Conservation (phyloP, 2,888 invertebrate species). For the Lampropteryx suffumata region DNA sequence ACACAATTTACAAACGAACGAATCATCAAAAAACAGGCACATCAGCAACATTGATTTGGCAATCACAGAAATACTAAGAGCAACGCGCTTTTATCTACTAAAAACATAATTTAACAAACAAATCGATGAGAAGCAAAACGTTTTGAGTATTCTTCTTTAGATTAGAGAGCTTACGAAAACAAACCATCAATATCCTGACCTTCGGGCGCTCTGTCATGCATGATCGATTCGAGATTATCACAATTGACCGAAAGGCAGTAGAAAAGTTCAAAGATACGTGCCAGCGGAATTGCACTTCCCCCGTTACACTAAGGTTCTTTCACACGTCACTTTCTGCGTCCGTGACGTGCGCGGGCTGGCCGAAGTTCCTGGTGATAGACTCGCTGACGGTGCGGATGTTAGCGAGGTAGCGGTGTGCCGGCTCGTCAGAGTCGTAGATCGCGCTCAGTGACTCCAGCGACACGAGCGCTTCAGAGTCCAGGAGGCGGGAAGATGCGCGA, state of each 20-base stretch:
- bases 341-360: constrained; percentile 85
- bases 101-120: constrained; percentile 21
- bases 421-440: constrained; percentile 89
- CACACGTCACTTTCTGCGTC: constrained; percentile 86
- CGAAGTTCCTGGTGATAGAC: constrained; percentile 89
- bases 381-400: constrained; percentile 90
- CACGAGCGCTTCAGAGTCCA: constrained; percentile 89
- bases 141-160: constrained; percentile 64
- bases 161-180: constrained; percentile 64
- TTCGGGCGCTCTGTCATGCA: constrained; percentile 55
- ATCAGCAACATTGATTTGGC: constrained; percentile 51
- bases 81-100: constrained; percentile 33
- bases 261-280: constrained; percentile 31
- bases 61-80: constrained; percentile 37
- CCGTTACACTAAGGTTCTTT: constrained; percentile 28
- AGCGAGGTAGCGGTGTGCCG: constrained; percentile 85
- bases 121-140: constrained; percentile 34
- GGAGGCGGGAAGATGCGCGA: constrained; percentile 90
- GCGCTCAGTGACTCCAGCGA: constrained; percentile 92
- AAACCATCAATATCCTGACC: constrained; percentile 34
- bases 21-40: constrained; percentile 63
- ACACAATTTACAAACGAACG: constrained; percentile 72
- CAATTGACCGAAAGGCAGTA: constrained; percentile 54
- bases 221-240: constrained; percentile 54
- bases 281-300: constrained; percentile 34